phyloP scores from a whole-genome alignment of 2,797 vertebrate species.

The Alectoris magna region DNA sequence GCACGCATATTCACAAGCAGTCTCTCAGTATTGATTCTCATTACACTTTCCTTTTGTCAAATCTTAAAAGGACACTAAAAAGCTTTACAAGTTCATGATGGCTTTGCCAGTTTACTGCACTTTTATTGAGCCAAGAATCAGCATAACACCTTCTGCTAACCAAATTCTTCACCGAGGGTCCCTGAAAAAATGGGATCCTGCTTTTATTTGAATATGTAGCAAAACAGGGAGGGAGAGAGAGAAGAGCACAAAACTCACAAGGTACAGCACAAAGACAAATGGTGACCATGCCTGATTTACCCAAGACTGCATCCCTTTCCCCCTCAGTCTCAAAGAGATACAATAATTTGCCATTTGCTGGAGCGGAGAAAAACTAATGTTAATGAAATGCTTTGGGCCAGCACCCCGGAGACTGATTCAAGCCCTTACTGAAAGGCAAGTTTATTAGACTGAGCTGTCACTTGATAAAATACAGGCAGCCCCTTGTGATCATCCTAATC shows the following conservation, averaged over 20 bases:
- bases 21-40: not conserved
- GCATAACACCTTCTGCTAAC: not conserved
- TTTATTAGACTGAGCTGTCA: not conserved
- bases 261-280: not conserved
- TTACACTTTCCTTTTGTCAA: not conserved
- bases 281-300: not conserved
- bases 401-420: not conserved
- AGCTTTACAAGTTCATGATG: constrained; percentile 7
- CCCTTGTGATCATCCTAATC: accelerated
- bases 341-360: not conserved
- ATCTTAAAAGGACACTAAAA: not conserved
- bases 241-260: not conserved
- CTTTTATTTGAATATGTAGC: not conserved
- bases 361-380: not conserved
- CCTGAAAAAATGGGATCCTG: not conserved
- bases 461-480: not conserved
- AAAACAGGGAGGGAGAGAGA: not conserved
- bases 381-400: not conserved
- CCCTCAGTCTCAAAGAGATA: not conserved
- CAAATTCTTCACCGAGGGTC: not conserved
- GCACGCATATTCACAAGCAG: not conserved
- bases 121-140: constrained; percentile 2
- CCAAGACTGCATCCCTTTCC: accelerated
- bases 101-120: not conserved
- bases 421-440: not conserved